A percentile compares a stretch with the other conserved stretches of the same genome.
Conservation (phyloP, 64 coral and sea anemone species). For the Exaiptasia diaphana region DNA sequence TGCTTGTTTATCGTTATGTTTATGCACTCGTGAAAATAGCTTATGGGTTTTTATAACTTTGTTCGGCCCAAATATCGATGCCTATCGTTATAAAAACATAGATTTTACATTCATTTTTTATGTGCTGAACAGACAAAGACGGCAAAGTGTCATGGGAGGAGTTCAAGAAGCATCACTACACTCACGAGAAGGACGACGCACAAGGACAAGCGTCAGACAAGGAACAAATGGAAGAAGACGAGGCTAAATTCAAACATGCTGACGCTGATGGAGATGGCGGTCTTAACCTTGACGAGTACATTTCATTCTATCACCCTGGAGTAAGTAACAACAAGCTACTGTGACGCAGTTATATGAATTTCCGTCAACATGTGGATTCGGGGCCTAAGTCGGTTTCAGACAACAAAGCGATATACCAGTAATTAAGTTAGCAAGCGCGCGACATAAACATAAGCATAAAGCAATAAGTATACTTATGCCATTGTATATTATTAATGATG, state of each 20-base stretch:
- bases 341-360: too few species aligned
- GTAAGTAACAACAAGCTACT: too few species aligned
- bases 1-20: too few species aligned
- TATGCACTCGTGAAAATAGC: too few species aligned
- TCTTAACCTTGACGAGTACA: conserved; percentile 69
- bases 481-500: background rate
- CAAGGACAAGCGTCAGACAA: conserved; percentile 54
- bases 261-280: conserved; percentile 72
- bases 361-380: too few species aligned
- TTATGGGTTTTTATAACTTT: too few species aligned
- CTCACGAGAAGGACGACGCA: conserved; percentile 41
- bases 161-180: conserved; percentile 79
- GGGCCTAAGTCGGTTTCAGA: too few species aligned
- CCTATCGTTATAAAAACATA: too few species aligned
- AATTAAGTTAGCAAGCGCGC: too few species aligned
- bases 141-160: conserved; percentile 88
- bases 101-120: background rate
- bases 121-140: conserved; percentile 65
- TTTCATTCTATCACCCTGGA: conserved; percentile 79
- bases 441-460: too few species aligned
- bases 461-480: background rate
- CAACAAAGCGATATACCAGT: too few species aligned
- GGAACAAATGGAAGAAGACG: conserved; percentile 60
- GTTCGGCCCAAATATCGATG: too few species aligned
- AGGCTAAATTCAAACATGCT: conserved; percentile 72